Evolutionary conservation across 2,113 vertebrate genomes (phyloP).

Genomic region (Numenius arquata): DNA sequence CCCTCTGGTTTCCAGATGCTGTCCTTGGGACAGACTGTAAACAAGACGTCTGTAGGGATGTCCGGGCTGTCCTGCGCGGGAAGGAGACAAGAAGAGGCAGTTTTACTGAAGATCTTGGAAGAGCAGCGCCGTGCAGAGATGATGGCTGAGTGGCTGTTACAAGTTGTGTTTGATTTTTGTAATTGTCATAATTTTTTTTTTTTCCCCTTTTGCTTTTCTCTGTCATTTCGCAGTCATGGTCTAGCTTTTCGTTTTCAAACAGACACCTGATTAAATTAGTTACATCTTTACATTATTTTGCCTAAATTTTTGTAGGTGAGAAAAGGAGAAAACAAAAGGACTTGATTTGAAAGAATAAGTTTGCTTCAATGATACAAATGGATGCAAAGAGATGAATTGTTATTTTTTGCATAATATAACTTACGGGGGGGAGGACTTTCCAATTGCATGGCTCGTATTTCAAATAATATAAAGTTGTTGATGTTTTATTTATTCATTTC

Average conservation of each 20-base stretch:
- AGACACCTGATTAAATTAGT: neutral
- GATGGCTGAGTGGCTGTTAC: constrained; percentile 67
- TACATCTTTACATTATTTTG: neutral
- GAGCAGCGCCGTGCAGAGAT: constrained; percentile 69
- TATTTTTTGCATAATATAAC: neutral
- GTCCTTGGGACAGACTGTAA: neutral
- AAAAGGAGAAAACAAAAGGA: constrained; percentile 10
- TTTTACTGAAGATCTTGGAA: constrained; percentile 68
- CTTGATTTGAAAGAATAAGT: constrained; percentile 11
- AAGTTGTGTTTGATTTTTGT: constrained; percentile 74
- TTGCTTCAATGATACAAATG: neutral
- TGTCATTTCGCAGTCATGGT: neutral
- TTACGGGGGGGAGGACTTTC: neutral
- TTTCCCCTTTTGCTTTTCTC: neutral
- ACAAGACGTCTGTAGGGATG: constrained; percentile 49
- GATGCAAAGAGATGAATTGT: neutral
- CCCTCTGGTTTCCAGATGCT: neutral
- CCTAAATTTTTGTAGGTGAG: neutral
- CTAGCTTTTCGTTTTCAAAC: neutral
- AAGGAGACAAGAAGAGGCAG: constrained; percentile 62
- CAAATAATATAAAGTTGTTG: constrained; percentile 3
- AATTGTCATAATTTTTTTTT: neutral
- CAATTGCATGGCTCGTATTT: neutral
- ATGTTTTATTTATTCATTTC: constrained; percentile 36
- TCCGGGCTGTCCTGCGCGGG: constrained; percentile 60